A percentile compares a stretch with the other conserved stretches of the same genome.
Conservation (phyloP, 2,888 invertebrate genomes). For the Tanytarsus gracilentus region DNA sequence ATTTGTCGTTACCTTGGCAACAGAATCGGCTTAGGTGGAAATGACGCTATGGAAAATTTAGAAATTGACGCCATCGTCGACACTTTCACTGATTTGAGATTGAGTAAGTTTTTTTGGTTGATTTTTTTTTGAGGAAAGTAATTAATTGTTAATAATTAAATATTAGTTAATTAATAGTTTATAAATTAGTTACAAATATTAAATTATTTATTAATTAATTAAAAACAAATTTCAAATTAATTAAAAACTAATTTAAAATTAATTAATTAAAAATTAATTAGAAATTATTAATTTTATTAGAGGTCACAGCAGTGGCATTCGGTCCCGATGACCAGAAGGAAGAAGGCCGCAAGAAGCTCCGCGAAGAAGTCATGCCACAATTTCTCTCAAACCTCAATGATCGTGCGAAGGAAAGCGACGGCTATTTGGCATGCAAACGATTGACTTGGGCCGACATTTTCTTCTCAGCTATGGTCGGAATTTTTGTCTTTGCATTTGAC, state of each 20-base stretch:
- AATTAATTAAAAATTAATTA: no score
- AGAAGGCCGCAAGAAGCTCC: constrained; percentile 45
- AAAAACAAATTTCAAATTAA: no score
- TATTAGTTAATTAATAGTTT: no score
- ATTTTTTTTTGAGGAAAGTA: no score
- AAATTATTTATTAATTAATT: no score
- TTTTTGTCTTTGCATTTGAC: constrained; percentile 43
- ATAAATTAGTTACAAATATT: no score
- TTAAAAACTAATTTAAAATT: no score
- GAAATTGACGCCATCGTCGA: constrained; percentile 48
- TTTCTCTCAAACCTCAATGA: constrained; percentile 52
- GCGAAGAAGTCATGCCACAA: constrained; percentile 50
- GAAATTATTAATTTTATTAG: no score
- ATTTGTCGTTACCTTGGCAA: constrained; percentile 48
- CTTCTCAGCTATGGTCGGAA: constrained; percentile 47
- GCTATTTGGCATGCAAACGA: constrained; percentile 49
- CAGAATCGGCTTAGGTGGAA: constrained; percentile 44
- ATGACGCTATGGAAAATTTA: constrained; percentile 45
- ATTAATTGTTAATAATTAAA: no score
- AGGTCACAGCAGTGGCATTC: constrained; percentile 39
- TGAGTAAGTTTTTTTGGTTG: constrained; percentile 38
- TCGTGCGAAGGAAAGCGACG: constrained; percentile 51
- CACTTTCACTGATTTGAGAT: constrained; percentile 46
- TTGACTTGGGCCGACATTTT: constrained; percentile 58
- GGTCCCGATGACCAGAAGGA: constrained; percentile 46